A percentile compares a stretch with the other conserved stretches of the same genome.
phyloP scores from a whole-genome alignment of 2,888 invertebrate species.

The Epinotia bilunana region DNA sequence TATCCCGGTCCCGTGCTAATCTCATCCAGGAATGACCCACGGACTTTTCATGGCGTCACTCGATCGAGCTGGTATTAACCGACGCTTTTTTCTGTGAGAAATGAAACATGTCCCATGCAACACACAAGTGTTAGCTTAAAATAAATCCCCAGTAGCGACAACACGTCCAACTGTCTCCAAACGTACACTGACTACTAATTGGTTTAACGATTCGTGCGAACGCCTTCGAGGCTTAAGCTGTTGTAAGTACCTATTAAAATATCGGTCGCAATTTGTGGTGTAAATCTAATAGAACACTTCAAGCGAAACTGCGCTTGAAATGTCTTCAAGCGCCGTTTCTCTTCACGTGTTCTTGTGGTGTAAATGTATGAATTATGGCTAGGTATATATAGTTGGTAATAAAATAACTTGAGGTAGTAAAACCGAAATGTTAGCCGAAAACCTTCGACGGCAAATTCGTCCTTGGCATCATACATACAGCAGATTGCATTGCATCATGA shows the following conservation, averaged over 20 bases:
- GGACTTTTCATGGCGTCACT: too few species aligned
- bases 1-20: too few species aligned
- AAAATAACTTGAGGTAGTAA: too few species aligned
- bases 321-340: too few species aligned
- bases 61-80: too few species aligned
- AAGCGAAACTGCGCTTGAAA: slow-evolving; percentile 22
- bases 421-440: too few species aligned
- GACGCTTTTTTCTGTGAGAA: too few species aligned
- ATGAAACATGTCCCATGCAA: slow-evolving; percentile 1
- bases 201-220: slow-evolving; percentile 54
- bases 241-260: slow-evolving; percentile 43
- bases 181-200: slow-evolving; percentile 68
- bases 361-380: too few species aligned
- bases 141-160: slow-evolving; percentile 26
- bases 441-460: too few species aligned
- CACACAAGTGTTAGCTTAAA: slow-evolving; percentile 15
- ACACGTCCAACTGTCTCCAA: slow-evolving; percentile 49
- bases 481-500: too few species aligned
- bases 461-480: too few species aligned
- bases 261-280: slow-evolving; percentile 24
- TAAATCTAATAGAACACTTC: slow-evolving; percentile 28
- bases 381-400: not conserved
- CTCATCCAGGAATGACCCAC: too few species aligned
- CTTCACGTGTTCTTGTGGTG: not conserved
- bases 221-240: slow-evolving; percentile 31